Evolutionary conservation across 2,113 vertebrate genomes (phyloP).

Genomic region (Arothron firmamentum): DNA sequence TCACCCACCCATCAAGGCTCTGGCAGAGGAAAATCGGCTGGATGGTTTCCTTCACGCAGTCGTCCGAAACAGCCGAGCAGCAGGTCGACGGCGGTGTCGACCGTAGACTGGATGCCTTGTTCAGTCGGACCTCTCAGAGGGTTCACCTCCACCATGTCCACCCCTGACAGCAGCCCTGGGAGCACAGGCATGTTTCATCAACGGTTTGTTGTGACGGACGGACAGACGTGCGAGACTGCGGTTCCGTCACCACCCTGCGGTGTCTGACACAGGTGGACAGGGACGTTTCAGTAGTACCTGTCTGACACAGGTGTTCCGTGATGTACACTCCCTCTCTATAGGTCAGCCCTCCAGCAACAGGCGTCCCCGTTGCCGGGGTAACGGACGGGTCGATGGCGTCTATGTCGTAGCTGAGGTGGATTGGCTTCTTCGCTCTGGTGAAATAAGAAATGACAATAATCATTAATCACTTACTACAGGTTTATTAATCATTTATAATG

Average conservation of each 20-base stretch:
- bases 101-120: conserved; percentile 54
- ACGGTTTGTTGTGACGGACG: neutral
- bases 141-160: conserved; percentile 78
- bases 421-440: conserved; percentile 69
- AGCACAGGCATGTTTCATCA: neutral
- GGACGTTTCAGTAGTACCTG: conserved; percentile 55
- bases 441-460: neutral
- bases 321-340: conserved; percentile 77
- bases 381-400: conserved; percentile 76
- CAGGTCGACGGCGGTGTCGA: conserved; percentile 60
- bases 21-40: conserved; percentile 32
- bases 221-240: neutral
- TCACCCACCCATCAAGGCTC: conserved; percentile 15
- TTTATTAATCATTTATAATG: no score
- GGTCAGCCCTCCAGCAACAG: conserved; percentile 72
- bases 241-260: neutral
- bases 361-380: conserved; percentile 76
- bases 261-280: no score
- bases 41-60: conserved; percentile 63
- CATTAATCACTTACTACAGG: no score
- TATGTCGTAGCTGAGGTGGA: conserved; percentile 79
- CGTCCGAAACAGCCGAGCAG: conserved; percentile 71
- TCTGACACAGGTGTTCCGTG: conserved; percentile 68
- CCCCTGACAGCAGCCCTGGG: conserved; percentile 70
- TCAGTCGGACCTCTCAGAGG: conserved; percentile 57